phyloP scores from a whole-genome alignment of 2,888 invertebrate species.

The Elgonia sp. region DNA sequence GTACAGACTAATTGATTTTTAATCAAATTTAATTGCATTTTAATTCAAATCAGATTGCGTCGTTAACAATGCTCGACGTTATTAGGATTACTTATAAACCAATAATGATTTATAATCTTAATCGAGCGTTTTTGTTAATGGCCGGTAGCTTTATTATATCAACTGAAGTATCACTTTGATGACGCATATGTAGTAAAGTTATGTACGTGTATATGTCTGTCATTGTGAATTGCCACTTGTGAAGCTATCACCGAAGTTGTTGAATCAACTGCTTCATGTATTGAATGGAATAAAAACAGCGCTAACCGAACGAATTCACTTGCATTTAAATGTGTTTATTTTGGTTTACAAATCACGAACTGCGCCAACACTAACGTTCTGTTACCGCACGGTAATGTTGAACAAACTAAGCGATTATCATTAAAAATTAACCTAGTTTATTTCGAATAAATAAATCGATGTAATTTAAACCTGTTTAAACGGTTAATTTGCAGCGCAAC shows the following conservation, averaged over 20 bases:
- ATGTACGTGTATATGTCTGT: slow-evolving; percentile 6
- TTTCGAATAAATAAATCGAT: neutral
- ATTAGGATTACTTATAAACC: slow-evolving; percentile 15
- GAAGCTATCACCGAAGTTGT: slow-evolving; percentile 60
- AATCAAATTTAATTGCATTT: slow-evolving; percentile 17
- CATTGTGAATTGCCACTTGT: slow-evolving; percentile 59
- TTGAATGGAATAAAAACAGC: slow-evolving; percentile 56
- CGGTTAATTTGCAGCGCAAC: neutral
- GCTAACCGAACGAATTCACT: slow-evolving; percentile 42
- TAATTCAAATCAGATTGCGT: slow-evolving; percentile 9
- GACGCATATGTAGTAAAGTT: neutral
- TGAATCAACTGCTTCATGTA: slow-evolving; percentile 55
- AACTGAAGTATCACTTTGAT: slow-evolving; percentile 25
- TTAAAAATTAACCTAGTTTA: slow-evolving; percentile 28
- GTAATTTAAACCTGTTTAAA: slow-evolving; percentile 21
- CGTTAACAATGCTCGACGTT: neutral
- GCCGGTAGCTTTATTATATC: slow-evolving; percentile 33
- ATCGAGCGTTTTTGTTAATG: slow-evolving; percentile 30
- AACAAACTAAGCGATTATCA: slow-evolving; percentile 31
- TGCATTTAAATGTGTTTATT: slow-evolving; percentile 60
- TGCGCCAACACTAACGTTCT: slow-evolving; percentile 29
- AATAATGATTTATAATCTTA: slow-evolving; percentile 14
- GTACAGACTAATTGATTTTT: neutral
- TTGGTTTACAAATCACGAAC: slow-evolving; percentile 56
- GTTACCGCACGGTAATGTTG: slow-evolving; percentile 6